A percentile compares a stretch with the other conserved stretches of the same genome.
These are phyloP conservation scores for Osmerus eperlanus DNA, from an alignment of 2,113 vertebrate species.

Conservation along the genomic window DNA sequence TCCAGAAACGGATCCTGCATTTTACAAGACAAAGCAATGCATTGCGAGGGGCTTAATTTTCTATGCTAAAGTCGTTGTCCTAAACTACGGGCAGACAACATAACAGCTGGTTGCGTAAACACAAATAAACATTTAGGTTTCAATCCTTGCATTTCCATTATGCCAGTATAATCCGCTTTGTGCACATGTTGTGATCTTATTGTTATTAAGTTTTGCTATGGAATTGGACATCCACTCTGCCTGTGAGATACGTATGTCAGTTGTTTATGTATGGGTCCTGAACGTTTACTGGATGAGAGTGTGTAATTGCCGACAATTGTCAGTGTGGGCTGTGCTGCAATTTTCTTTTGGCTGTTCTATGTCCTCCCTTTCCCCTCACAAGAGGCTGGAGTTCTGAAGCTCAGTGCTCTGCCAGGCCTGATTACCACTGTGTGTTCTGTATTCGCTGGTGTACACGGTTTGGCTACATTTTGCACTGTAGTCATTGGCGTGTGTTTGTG, in stretches of 20 bases:
- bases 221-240: neutral
- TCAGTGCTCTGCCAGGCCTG: too few relatives aligned
- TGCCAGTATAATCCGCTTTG: neutral
- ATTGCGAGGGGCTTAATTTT: neutral
- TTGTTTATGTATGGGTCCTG: too few relatives aligned
- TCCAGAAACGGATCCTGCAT: neutral
- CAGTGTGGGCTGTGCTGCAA: too few relatives aligned
- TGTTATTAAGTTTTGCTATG: neutral
- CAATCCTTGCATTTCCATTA: neutral
- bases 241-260: neutral
- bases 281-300: too few relatives aligned
- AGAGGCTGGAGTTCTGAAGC: too few relatives aligned
- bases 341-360: too few relatives aligned
- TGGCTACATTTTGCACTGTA: neutral
- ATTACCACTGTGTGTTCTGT: too few relatives aligned
- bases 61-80: neutral
- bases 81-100: neutral
- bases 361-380: too few relatives aligned
- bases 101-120: neutral
- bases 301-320: too few relatives aligned
- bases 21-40: neutral
- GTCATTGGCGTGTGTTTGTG: neutral
- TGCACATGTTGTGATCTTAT: neutral
- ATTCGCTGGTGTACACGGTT: neutral
- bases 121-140: neutral